Percentiles rank a stretch among this genome's conserved stretches.
Evolutionary conservation across 1,140 invertebrate species (phyloP).

Genomic region (Temnothorax longispinosus): DNA sequence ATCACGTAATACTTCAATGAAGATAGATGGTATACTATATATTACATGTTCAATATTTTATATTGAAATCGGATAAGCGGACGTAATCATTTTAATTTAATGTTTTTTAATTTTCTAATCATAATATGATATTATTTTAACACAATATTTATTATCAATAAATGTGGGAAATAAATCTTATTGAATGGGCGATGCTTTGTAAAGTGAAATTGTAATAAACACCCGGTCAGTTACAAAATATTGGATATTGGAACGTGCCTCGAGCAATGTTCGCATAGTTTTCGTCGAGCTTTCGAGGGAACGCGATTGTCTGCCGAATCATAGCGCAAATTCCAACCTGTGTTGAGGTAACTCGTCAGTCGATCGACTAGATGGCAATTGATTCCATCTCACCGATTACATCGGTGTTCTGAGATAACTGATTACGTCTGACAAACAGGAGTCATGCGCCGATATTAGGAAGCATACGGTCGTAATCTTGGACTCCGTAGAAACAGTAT

Average conservation of each 20-base stretch:
- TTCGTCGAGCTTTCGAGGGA: constrained; percentile 7
- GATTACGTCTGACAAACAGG: constrained; percentile 49
- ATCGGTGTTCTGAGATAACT: constrained; percentile 24
- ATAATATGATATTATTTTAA: constrained; percentile 9
- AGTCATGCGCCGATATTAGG: constrained; percentile 30
- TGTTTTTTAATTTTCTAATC: not conserved
- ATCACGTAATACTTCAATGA: not conserved
- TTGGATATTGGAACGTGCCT: constrained; percentile 8
- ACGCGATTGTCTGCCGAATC: constrained; percentile 19
- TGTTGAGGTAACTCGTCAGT: constrained; percentile 38
- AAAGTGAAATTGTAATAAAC: not conserved
- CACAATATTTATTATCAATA: not conserved
- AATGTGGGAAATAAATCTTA: constrained; percentile 12
- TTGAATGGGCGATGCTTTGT: not conserved
- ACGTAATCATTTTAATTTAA: constrained; percentile 20
- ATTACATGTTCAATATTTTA: constrained; percentile 9
- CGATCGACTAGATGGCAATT: constrained; percentile 50
- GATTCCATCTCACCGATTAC: constrained; percentile 53
- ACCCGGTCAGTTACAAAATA: constrained; percentile 21
- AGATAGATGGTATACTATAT: not conserved
- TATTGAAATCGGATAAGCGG: not conserved
- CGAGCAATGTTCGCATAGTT: constrained; percentile 11
- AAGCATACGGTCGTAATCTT: constrained; percentile 18
- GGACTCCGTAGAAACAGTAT: not conserved
- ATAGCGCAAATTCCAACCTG: constrained; percentile 21